These are phyloP conservation scores for Scelioninae gen. 1 DNA, from an alignment of 2,888 invertebrate species.

Conservation along the genomic window DNA sequence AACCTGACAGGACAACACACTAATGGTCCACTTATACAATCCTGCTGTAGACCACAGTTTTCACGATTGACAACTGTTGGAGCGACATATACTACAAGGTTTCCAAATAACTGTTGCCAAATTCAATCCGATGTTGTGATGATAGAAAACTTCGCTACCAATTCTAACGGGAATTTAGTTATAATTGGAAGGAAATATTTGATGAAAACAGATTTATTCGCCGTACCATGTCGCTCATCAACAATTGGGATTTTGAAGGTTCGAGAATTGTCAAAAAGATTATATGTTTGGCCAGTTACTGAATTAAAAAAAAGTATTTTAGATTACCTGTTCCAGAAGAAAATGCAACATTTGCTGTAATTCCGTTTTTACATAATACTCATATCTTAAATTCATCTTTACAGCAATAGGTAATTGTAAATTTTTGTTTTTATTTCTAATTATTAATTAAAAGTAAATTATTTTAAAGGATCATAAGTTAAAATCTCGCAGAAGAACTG, in stretches of 20 bases:
- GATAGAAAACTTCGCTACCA: constrained; percentile 15
- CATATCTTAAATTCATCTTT: neutral
- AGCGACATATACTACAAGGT: neutral
- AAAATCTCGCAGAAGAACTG: too few species aligned
- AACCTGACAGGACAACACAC: constrained; percentile 1
- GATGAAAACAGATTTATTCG: neutral
- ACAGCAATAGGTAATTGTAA: too few species aligned
- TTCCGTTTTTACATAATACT: constrained; percentile 3
- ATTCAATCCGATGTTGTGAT: constrained; percentile 13
- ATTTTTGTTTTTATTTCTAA: too few species aligned
- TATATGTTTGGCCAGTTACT: neutral
- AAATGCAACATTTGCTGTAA: constrained; percentile 2
- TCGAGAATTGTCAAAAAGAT: neutral
- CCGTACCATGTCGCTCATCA: constrained; percentile 10
- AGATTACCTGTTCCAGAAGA: neutral
- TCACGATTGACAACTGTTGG: neutral
- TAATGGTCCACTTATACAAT: constrained; percentile 11
- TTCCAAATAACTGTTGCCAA: constrained; percentile 26
- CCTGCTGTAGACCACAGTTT: constrained; percentile 10
- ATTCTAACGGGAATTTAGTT: constrained; percentile 4
- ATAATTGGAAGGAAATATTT: constrained; percentile 14
- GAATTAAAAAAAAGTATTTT: constrained; percentile 2
- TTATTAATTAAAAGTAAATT: too few species aligned
- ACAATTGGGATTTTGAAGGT: constrained; percentile 1
- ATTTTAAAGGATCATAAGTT: too few species aligned